A percentile compares a stretch with the other conserved stretches of the same genome.
phyloP scores from a whole-genome alignment of 2,113 vertebrate species.

The Centropristis striata region DNA sequence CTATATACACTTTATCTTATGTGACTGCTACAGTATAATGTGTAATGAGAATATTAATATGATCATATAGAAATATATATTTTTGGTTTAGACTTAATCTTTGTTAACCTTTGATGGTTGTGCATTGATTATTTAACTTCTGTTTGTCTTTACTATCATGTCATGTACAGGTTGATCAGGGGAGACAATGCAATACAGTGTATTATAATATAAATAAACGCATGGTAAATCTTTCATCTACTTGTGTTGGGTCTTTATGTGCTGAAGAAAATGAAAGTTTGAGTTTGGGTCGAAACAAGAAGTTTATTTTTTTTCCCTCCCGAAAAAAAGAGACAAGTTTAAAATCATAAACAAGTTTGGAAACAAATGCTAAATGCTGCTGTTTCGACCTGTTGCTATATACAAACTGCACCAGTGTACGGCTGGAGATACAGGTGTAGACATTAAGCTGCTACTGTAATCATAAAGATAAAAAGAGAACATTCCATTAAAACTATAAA shows the following conservation, averaged over 20 bases:
- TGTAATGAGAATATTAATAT: constrained; percentile 75
- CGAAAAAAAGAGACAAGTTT: constrained; percentile 18
- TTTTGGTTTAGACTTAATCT: constrained; percentile 84
- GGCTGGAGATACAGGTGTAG: constrained; percentile 55
- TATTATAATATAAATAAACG: constrained; percentile 92
- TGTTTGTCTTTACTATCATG: constrained; percentile 76
- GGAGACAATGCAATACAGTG: constrained; percentile 93
- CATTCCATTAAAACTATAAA: constrained; percentile 74
- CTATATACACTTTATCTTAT: constrained; percentile 85
- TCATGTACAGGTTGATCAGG: constrained; percentile 83
- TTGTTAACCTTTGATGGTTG: constrained; percentile 85
- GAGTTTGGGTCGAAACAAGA: constrained; percentile 14
- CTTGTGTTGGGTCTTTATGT: neutral
- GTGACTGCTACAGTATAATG: constrained; percentile 73
- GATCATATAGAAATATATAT: constrained; percentile 74
- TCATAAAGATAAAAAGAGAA: constrained; percentile 62
- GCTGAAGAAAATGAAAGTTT: neutral
- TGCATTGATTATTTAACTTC: constrained; percentile 83
- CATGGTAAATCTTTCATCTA: constrained; percentile 77
- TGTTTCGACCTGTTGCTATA: constrained; percentile 48
- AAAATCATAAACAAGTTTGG: constrained; percentile 37
- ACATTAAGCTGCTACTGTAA: constrained; percentile 67
- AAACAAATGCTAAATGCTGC: constrained; percentile 65
- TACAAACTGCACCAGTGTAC: constrained; percentile 62
- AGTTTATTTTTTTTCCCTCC: constrained; percentile 26